Base-by-base conservation (phyloP, 2,888 invertebrate species). In the Chironomus tentans region DNA sequence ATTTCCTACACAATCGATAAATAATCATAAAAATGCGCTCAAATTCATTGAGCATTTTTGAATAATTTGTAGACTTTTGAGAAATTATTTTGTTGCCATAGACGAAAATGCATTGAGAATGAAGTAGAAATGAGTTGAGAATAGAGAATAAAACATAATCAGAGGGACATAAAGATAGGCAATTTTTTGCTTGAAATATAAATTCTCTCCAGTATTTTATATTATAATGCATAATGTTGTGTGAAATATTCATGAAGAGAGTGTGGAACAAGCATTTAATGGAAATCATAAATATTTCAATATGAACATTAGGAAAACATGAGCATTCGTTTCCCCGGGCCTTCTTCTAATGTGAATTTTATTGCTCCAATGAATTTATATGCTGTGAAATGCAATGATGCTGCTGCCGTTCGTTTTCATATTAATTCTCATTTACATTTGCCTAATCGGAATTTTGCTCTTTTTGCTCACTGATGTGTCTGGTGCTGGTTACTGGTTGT, bases 271-370 rank as follows among this genome's bases (percentile, higher is more conserved):
- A 46, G 70, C 46, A 70, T 38, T 47, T 46, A 70, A 70, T 70
- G 70, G 70, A 70, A 71, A 71, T 71, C 71, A 71, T 71, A 71
- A 71, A 71, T 71, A 56, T 71, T 71, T 71, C 65, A 65, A 24
- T 70, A 21, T 48, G 70, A 21, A 70, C 71, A 65, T 65, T 65
- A 65, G 65, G 38, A 65, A 65, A 24, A 24, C 24, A 65, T 21
- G 65, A 56, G 7, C 5, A 56, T 56, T 56, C 15, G 46, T 70
- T 18, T 47, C 47, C 70, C 70, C 15, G 38, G 38, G 38, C 38
- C 68, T 18, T 47, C 28, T 71, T 15, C 70, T 50, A 71, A 71
- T 71, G 71, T 71, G 71, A 71, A 50, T 71, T 71, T 71, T 71
- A 71, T 71, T 71, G 56, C 71, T 50, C 24, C 24, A 71, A 21